These are phyloP conservation scores for Campylomormyrus tamandua DNA, from an alignment of 2,113 vertebrate genomes.

Conservation along the genomic window DNA sequence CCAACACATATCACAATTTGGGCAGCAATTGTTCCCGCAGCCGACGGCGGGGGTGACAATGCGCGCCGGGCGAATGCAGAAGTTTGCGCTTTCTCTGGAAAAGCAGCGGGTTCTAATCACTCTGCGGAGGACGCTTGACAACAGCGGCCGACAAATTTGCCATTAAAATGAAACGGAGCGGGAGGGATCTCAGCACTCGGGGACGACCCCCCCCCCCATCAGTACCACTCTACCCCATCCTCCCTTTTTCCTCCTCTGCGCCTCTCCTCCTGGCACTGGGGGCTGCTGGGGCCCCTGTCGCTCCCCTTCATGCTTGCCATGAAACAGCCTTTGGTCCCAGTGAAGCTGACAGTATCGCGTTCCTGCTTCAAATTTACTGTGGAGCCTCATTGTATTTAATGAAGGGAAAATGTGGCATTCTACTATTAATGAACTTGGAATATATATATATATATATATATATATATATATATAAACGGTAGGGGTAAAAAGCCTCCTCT, in stretches of 20 bases:
- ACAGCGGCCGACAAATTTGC: too few species aligned
- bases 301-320: slow-evolving; percentile 52
- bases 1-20: too few species aligned
- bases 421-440: slow-evolving; percentile 66
- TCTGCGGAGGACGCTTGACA: too few species aligned
- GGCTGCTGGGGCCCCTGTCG: slow-evolving; percentile 51
- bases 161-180: too few species aligned
- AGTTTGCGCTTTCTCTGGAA: too few species aligned
- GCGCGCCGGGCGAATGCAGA: too few species aligned
- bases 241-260: slow-evolving; percentile 39
- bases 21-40: too few species aligned
- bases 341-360: slow-evolving; percentile 56
- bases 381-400: slow-evolving; percentile 68
- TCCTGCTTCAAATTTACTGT: slow-evolving; percentile 53
- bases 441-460: slow-evolving; percentile 30
- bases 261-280: slow-evolving; percentile 44
- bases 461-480: slow-evolving; percentile 21
- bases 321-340: slow-evolving; percentile 59
- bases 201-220: neutral
- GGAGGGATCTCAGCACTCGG: too few species aligned
- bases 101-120: too few species aligned
- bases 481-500: slow-evolving; percentile 48
- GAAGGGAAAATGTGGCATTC: slow-evolving; percentile 68
- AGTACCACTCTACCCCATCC: neutral
- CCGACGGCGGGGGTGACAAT: too few species aligned